These are phyloP conservation scores for Chamaea fasciata DNA, from an alignment of 2,113 vertebrate genomes.

Conservation along the genomic window DNA sequence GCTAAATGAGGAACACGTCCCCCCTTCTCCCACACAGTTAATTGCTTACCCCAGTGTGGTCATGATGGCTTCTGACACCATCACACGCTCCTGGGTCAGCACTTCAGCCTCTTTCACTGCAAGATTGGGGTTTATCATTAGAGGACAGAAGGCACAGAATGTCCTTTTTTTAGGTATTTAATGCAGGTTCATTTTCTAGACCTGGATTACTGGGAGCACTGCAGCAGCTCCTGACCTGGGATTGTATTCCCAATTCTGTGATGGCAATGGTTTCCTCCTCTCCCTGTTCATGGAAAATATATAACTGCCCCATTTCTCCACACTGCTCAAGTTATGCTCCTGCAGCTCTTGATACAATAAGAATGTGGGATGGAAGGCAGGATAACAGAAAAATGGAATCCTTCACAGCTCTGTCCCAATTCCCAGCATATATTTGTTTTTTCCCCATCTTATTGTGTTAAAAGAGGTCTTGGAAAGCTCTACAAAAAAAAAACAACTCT, in stretches of 20 bases:
- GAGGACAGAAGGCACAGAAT: neutral
- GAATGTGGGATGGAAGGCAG: neutral
- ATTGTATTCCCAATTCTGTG: neutral
- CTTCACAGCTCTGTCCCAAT: neutral
- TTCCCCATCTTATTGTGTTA: rapidly evolving
- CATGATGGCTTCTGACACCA: constrained; percentile 68
- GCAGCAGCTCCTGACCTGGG: neutral
- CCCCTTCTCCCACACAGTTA: neutral
- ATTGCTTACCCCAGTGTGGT: constrained; percentile 53
- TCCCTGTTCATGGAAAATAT: neutral
- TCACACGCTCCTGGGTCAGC: constrained; percentile 59
- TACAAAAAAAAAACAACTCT: neutral
- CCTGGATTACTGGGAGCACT: neutral
- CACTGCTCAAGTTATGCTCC: neutral
- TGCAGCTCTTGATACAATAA: neutral
- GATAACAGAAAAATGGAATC: neutral
- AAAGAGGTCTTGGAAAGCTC: neutral
- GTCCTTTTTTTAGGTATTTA: neutral
- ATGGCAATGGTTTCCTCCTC: neutral
- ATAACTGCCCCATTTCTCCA: neutral
- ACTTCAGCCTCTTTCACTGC: constrained; percentile 68
- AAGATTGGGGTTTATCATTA: neutral
- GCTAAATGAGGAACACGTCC: neutral
- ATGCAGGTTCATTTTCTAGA: neutral
- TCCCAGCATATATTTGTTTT: neutral